These are phyloP conservation scores for Polia nebulosa DNA, from an alignment of 2,888 invertebrate genomes.

Conservation along the genomic window DNA sequence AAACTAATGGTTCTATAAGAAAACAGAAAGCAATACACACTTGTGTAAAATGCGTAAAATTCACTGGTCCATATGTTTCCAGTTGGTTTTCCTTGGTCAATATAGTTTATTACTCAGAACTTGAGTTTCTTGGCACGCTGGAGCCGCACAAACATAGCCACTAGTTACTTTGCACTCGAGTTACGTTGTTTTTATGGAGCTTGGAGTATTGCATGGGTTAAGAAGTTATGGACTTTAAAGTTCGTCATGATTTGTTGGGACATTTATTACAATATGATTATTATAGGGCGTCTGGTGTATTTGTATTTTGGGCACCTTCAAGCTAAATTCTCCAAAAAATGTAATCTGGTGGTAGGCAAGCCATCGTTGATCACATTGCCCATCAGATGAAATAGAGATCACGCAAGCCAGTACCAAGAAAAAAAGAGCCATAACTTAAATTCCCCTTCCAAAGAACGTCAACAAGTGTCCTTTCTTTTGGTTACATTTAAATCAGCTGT, in stretches of 20 bases:
- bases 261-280: background rate
- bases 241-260: constrained; percentile 14
- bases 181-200: constrained; percentile 39
- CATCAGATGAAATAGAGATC: background rate
- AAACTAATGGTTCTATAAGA: background rate
- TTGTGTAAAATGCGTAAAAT: constrained; percentile 20
- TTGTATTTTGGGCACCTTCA: background rate
- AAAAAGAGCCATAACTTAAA: background rate
- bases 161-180: constrained; percentile 16
- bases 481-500: constrained; percentile 2
- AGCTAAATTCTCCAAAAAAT: background rate
- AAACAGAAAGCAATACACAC: background rate
- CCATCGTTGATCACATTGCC: background rate
- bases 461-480: background rate
- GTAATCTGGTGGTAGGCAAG: background rate
- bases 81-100: constrained; percentile 37
- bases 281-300: background rate
- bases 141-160: constrained; percentile 8
- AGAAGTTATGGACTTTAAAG: background rate
- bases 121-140: constrained; percentile 54
- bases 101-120: constrained; percentile 62
- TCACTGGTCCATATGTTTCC: constrained; percentile 29
- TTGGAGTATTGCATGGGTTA: constrained; percentile 20
- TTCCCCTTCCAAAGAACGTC: background rate
- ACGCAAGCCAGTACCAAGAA: background rate